Percentiles rank a stretch among this genome's conserved stretches.
Evolutionary conservation across 2,888 invertebrate species (phyloP).

Genomic region (Branchellion lobata): DNA sequence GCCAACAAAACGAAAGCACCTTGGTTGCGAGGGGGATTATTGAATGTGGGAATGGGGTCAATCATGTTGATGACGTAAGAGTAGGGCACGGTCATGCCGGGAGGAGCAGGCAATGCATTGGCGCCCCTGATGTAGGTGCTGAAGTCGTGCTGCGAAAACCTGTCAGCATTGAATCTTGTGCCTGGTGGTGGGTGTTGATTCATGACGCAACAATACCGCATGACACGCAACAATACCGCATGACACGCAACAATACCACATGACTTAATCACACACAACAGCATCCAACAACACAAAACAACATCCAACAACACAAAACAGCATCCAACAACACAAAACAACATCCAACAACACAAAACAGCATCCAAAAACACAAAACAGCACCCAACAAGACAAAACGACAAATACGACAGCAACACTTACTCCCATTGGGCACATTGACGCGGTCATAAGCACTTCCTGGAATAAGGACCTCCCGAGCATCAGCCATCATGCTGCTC

Average conservation of each 20-base stretch:
- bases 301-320: too few relatives aligned
- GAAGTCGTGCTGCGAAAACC: conserved; percentile 72
- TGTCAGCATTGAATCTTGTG: conserved; percentile 50
- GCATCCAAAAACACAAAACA: background rate
- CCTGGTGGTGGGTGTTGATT: conserved; percentile 45
- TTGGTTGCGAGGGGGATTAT: conserved; percentile 56
- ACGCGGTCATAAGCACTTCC: conserved; percentile 86
- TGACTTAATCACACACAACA: background rate
- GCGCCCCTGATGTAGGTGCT: conserved; percentile 83
- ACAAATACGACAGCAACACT: too few relatives aligned
- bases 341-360: background rate
- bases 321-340: background rate
- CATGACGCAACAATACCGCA: background rate
- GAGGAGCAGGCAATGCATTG: conserved; percentile 68
- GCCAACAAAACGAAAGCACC: too few relatives aligned
- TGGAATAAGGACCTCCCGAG: conserved; percentile 88
- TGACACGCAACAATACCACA: background rate
- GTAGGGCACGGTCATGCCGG: conserved; percentile 82
- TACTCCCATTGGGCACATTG: conserved; percentile 42
- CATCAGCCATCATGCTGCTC: conserved; percentile 95
- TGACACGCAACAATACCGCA: background rate
- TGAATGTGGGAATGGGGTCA: conserved; percentile 47
- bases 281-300: too few relatives aligned
- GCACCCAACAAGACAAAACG: background rate
- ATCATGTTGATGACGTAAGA: conserved; percentile 85